phyloP scores from a whole-genome alignment of 2,888 invertebrate genomes.

The Eulithis prunata region DNA sequence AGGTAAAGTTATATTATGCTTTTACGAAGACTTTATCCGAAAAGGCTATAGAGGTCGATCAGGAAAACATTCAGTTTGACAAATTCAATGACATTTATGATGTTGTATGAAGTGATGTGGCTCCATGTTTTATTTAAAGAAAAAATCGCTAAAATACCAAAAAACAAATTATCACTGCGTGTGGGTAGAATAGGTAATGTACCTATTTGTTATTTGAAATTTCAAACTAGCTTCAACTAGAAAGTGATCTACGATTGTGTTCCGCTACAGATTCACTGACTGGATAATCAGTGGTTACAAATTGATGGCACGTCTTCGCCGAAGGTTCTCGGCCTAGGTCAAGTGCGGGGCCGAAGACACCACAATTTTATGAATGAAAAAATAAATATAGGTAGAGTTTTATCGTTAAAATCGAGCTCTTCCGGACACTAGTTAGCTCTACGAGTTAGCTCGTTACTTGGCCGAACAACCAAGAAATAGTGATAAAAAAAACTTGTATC shows the following conservation, averaged over 20 bases:
- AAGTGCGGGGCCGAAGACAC: slow-evolving; percentile 70
- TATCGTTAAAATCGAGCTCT: neutral
- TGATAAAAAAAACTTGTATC: slow-evolving; percentile 33
- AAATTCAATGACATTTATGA: too few relatives aligned
- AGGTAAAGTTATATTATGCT: too few relatives aligned
- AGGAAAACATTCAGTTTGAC: too few relatives aligned
- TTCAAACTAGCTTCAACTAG: slow-evolving; percentile 30
- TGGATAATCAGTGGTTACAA: slow-evolving; percentile 45
- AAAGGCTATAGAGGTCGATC: too few relatives aligned
- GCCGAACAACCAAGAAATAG: slow-evolving; percentile 22
- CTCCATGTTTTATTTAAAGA: too few relatives aligned
- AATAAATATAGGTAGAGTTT: neutral
- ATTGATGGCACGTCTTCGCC: slow-evolving; percentile 40
- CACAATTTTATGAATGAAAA: slow-evolving; percentile 8
- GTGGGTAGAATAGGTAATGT: too few relatives aligned
- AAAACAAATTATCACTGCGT: too few relatives aligned
- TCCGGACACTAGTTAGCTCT: too few relatives aligned
- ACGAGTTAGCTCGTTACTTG: slow-evolving; percentile 20
- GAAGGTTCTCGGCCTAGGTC: slow-evolving; percentile 58
- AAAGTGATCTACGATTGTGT: slow-evolving; percentile 43
- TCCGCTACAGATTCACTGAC: slow-evolving; percentile 30
- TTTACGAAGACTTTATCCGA: too few relatives aligned
- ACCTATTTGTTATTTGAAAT: too few relatives aligned
- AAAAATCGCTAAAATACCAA: too few relatives aligned
- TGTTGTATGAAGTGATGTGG: too few relatives aligned